Evolutionary conservation across 1,140 invertebrate species (phyloP), one percentile per base, ranked within the genome.

Genomic region (Oppia nitens): DNA sequence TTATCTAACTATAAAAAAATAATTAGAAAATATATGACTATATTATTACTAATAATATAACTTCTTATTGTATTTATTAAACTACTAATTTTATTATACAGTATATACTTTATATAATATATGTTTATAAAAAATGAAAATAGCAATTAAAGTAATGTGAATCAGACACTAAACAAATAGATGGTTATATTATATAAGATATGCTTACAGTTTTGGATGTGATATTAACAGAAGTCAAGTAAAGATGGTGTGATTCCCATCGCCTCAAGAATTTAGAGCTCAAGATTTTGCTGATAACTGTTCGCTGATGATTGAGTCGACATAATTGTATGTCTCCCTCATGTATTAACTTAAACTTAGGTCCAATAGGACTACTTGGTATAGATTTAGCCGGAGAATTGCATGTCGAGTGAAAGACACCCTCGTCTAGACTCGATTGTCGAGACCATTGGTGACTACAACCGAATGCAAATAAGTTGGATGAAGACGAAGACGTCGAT

Each of bases 281-380:
- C 58, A 87, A 73, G 57, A 88, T 83, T 72, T 88, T 88, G 69
- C 80, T 83, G 56, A 87, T 81, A 47, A 87, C 79, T 47, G 83
- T 87, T 57, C 82, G 74, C 0, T 82, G 82, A 65, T 87, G 84
- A 65, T 87, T 84, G 50, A 87, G 74, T 63, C 81, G 80, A 74
- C 85, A 87, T 29, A 87, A 76, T 67, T 83, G 80, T 23, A 86
- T 77, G 56, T 84, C 81, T 0, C 83, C 84, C 59, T 87, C 83
- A 14, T 77, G 74, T 27, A 86, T 76, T 6, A 86, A 75, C 68
- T 86, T 87, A 70, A 83, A 86, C 26, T 81, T 73, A 0, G 81
- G 81, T 0, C 81, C 81, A 1, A 58, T 56, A 73, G 75, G 0
- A 76, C 73, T 21, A 67, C 68, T 59, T 6, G 62, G 61, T 21